A percentile compares a stretch with the other conserved stretches of the same genome.
These are phyloP conservation scores for Colletes latitarsis DNA, from an alignment of 1,140 invertebrate genomes.

Conservation along the genomic window DNA sequence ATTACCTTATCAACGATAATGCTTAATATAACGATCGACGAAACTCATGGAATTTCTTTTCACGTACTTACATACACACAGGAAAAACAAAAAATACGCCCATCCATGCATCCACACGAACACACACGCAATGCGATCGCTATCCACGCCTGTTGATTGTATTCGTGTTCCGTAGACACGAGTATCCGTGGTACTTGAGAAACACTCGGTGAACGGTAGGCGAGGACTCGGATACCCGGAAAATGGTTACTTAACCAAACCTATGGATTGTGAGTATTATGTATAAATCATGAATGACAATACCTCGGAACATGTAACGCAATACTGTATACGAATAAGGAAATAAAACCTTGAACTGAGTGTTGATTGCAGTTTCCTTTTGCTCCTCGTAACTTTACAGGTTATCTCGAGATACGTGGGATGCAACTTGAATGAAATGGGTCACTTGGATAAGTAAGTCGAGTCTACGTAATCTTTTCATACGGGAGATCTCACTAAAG, in stretches of 20 bases:
- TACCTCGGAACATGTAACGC: neutral
- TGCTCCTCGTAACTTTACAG: no score
- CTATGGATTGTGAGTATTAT: slow-evolving; percentile 34
- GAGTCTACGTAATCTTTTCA: neutral
- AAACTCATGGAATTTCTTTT: neutral
- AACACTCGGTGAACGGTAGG: slow-evolving; percentile 43
- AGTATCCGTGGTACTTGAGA: slow-evolving; percentile 42
- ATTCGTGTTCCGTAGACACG: slow-evolving; percentile 47
- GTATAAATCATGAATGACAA: neutral
- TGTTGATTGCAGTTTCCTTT: neutral
- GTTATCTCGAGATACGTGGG: no score
- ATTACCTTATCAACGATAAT: slow-evolving; percentile 12
- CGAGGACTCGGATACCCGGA: slow-evolving; percentile 40
- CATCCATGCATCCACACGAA: neutral
- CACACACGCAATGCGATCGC: slow-evolving; percentile 21
- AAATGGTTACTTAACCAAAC: slow-evolving; percentile 18
- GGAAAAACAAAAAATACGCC: neutral
- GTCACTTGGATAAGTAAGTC: no score
- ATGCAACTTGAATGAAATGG: no score
- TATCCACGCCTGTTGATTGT: slow-evolving; percentile 42
- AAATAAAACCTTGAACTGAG: neutral
- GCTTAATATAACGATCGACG: neutral
- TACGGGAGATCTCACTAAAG: no score
- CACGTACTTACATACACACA: slow-evolving; percentile 17
- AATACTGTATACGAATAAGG: neutral